phyloP scores from a whole-genome alignment of 1,140 invertebrate species.

The Drosophila triauraria region DNA sequence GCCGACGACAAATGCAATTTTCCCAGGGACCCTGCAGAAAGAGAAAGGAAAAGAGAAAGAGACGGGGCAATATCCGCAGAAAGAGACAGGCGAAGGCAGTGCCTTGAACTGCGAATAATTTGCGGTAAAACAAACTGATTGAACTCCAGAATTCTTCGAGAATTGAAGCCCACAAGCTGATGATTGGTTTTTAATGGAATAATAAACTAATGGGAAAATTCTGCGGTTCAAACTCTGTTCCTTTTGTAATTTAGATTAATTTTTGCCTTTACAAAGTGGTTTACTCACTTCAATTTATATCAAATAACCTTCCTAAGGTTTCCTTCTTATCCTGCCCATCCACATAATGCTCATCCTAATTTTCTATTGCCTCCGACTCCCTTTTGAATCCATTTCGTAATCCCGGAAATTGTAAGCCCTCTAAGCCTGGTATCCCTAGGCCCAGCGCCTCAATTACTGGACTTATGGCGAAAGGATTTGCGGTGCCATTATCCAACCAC shows the following conservation, averaged over 20 bases:
- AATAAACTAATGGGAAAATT: background rate
- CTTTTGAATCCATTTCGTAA: background rate
- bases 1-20: constrained; percentile 69
- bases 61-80: background rate
- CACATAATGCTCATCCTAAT: constrained; percentile 2
- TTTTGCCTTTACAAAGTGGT: no score
- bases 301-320: background rate
- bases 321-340: background rate
- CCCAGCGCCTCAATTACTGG: constrained; percentile 34
- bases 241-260: no score
- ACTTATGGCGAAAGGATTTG: constrained; percentile 32
- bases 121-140: constrained; percentile 40
- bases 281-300: background rate
- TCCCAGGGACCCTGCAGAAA: background rate
- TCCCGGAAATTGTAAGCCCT: background rate
- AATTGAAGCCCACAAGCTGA: constrained; percentile 1
- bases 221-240: background rate
- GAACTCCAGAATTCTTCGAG: constrained; percentile 4
- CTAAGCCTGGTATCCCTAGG: constrained; percentile 18
- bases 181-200: constrained; percentile 16
- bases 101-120: constrained; percentile 57
- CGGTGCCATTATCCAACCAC: constrained; percentile 10
- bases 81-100: constrained; percentile 7
- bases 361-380: constrained; percentile 1
- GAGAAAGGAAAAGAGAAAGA: background rate